Evolutionary conservation across 1,140 invertebrate genomes (phyloP).

Genomic region (Glossosoma conforme): DNA sequence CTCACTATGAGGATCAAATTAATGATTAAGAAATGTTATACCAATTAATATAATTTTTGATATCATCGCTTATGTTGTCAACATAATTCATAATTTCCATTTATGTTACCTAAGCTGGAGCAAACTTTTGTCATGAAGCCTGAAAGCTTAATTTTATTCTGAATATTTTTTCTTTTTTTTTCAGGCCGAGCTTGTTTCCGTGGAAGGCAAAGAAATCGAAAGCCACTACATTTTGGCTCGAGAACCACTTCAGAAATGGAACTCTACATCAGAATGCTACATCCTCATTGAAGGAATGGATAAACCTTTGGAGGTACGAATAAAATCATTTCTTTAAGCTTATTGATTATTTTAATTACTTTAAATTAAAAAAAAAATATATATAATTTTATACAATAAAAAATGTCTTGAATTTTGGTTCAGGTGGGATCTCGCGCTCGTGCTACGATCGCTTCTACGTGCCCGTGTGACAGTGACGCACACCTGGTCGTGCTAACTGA

Average conservation of each 20-base stretch:
- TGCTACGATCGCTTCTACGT: slow-evolving; percentile 57
- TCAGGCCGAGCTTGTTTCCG: slow-evolving; percentile 60
- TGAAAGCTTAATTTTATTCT: background rate
- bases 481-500: slow-evolving; percentile 56
- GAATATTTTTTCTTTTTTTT: slow-evolving; percentile 28
- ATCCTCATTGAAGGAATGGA: slow-evolving; percentile 58
- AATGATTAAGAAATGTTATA: too few species aligned
- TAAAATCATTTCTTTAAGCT: slow-evolving; percentile 12
- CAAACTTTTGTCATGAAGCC: too few species aligned
- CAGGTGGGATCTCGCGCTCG: slow-evolving; percentile 57
- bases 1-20: too few species aligned
- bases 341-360: background rate
- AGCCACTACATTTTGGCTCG: slow-evolving; percentile 62
- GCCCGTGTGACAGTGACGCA: slow-evolving; percentile 55
- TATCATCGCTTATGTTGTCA: too few species aligned
- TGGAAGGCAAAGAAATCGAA: slow-evolving; percentile 62
- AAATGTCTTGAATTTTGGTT: background rate
- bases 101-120: too few species aligned
- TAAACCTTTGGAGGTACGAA: slow-evolving; percentile 51
- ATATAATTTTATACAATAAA: background rate
- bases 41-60: too few species aligned
- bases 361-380: too few species aligned
- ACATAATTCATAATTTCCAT: too few species aligned
- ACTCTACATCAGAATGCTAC: slow-evolving; percentile 60
- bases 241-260: slow-evolving; percentile 59